phyloP scores from a whole-genome alignment of 92 coral and sea anemone species.

The Muricea muricata region DNA sequence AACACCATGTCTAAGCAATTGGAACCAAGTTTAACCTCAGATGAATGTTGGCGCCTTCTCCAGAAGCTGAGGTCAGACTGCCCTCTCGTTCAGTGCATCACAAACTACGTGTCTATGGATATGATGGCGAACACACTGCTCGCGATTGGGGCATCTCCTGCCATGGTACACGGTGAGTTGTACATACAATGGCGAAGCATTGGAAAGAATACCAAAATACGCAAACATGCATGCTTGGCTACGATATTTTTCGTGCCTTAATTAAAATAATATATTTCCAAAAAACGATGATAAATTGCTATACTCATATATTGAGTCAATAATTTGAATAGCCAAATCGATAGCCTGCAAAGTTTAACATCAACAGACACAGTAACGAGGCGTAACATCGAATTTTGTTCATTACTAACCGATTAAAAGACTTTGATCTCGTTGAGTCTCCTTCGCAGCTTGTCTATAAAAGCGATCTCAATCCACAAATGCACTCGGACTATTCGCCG shows the following conservation, averaged over 20 bases:
- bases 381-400: background rate
- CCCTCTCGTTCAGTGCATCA: constrained; percentile 62
- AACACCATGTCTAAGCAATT: background rate
- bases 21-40: background rate
- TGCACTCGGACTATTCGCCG: too few species aligned
- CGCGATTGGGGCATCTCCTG: constrained; percentile 65
- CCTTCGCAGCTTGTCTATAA: background rate
- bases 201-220: background rate
- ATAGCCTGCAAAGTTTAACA: background rate
- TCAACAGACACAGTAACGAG: background rate
- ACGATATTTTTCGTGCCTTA: background rate
- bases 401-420: background rate
- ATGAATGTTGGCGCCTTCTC: background rate
- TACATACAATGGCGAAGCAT: background rate
- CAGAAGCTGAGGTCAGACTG: constrained; percentile 49
- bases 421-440: too few species aligned
- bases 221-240: background rate
- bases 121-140: constrained; percentile 66
- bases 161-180: constrained; percentile 61
- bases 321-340: too few species aligned
- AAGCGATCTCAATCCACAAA: too few species aligned
- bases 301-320: too few species aligned
- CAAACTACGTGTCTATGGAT: constrained; percentile 67
- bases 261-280: too few species aligned
- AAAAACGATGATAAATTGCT: too few species aligned